A percentile compares a stretch with the other conserved stretches of the same genome.
Evolutionary conservation across 2,113 vertebrate species (phyloP).

Genomic region (Grammomys dolichurus): DNA sequence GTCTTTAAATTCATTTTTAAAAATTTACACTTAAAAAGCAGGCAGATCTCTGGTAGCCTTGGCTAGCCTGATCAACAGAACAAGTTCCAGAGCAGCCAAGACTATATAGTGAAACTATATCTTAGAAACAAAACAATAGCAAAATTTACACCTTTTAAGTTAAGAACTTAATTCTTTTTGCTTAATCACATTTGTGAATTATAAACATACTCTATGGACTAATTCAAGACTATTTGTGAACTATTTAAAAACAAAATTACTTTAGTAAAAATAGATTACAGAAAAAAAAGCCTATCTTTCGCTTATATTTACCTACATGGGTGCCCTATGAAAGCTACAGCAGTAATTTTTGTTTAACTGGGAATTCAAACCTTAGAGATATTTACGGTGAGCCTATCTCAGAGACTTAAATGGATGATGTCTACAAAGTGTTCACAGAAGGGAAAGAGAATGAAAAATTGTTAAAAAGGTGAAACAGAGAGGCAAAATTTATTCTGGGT

Average conservation of each 20-base stretch:
- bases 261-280: background rate
- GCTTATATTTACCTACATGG: background rate
- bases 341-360: background rate
- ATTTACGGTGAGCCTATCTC: background rate
- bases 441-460: background rate
- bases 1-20: background rate
- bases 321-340: background rate
- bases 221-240: conserved; percentile 8
- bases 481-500: background rate
- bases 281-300: background rate
- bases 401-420: background rate
- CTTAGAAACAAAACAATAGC: background rate
- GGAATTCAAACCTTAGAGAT: background rate
- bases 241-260: background rate
- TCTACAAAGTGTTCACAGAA: background rate
- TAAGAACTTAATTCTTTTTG: background rate
- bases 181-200: background rate
- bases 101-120: background rate
- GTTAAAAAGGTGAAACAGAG: background rate
- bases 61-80: background rate
- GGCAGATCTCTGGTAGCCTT: background rate
- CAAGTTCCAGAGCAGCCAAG: background rate
- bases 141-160: background rate
- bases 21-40: background rate
- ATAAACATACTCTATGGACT: background rate